Evolutionary conservation across 53 echinoderm and acorn worm species (phyloP).

Genomic region (Paracentrotus lividus): DNA sequence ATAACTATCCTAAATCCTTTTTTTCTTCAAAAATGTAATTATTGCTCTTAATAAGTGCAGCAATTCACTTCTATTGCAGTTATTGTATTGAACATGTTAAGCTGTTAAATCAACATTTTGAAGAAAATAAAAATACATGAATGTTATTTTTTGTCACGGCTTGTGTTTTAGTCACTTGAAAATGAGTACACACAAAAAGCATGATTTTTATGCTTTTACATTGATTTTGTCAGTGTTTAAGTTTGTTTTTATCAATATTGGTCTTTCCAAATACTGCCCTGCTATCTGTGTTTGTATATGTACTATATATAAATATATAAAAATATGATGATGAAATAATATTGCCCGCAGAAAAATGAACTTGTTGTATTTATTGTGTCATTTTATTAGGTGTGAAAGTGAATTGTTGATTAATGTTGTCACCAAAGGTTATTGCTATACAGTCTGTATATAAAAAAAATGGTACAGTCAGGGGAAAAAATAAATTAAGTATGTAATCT

Average conservation of each 20-base stretch:
- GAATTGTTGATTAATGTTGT: too few relatives aligned
- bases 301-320: constrained; percentile 40
- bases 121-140: neutral
- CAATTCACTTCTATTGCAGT: neutral
- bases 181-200: neutral
- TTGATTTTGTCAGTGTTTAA: neutral
- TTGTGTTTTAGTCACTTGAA: neutral
- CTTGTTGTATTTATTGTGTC: neutral
- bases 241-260: constrained; percentile 16
- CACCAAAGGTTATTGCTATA: too few relatives aligned
- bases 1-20: neutral
- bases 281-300: constrained; percentile 35
- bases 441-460: too few relatives aligned
- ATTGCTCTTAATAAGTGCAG: neutral
- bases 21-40: neutral
- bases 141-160: neutral
- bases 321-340: constrained; percentile 40
- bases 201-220: neutral
- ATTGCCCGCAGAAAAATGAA: constrained; percentile 18
- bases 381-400: neutral
- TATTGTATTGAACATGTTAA: neutral
- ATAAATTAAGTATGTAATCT: too few relatives aligned
- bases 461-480: too few relatives aligned
- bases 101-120: neutral
- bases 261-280: constrained; percentile 52